Evolutionary conservation across 2,888 invertebrate genomes (phyloP).

Genomic region (Resseliella maxima): DNA sequence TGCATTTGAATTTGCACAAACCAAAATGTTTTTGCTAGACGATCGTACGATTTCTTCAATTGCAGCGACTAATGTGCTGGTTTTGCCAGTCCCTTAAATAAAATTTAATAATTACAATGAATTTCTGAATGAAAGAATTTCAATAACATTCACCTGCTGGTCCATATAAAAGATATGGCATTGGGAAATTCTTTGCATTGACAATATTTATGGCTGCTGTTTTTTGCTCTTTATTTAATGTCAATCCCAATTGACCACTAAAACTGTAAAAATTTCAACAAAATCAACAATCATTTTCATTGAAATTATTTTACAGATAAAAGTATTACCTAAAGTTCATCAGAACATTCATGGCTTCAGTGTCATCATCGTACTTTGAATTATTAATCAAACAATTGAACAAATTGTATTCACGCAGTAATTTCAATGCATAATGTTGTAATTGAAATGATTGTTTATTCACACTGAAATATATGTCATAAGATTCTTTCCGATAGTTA

Average conservation of each 20-base stretch:
- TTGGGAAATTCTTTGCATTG: slow-evolving; percentile 71
- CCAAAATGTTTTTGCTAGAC: slow-evolving; percentile 68
- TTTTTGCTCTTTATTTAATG: slow-evolving; percentile 69
- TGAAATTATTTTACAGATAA: neutral
- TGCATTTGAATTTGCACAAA: slow-evolving; percentile 78
- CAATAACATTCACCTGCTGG: slow-evolving; percentile 76
- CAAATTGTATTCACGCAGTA: neutral
- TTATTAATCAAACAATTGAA: neutral
- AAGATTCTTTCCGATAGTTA: neutral
- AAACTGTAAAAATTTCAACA: no score
- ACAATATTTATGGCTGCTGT: slow-evolving; percentile 77
- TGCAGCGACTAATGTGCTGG: slow-evolving; percentile 77
- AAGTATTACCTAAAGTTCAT: neutral
- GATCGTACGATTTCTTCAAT: slow-evolving; percentile 65
- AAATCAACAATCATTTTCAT: neutral
- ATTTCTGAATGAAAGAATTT: neutral
- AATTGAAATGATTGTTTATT: neutral
- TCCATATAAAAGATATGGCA: slow-evolving; percentile 86
- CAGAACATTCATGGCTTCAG: neutral
- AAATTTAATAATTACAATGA: neutral
- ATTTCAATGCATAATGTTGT: neutral
- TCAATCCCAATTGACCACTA: neutral
- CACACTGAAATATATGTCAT: neutral
- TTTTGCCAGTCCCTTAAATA: slow-evolving; percentile 75
- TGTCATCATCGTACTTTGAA: neutral